phyloP scores from a whole-genome alignment of 2,797 vertebrate species.

The Salarias fasciatus region DNA sequence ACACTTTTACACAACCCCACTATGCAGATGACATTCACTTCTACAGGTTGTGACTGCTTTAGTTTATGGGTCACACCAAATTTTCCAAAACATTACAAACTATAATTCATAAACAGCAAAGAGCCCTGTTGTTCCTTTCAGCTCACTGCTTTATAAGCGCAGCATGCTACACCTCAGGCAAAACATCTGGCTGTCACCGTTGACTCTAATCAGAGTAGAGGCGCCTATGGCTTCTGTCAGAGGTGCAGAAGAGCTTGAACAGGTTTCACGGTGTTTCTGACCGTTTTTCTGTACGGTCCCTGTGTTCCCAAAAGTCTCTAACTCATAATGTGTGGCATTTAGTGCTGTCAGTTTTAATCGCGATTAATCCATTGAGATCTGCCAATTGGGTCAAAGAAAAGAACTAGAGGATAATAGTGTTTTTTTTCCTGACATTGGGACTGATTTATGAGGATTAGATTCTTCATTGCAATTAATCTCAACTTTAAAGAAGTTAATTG shows the following conservation, averaged over 20 bases:
- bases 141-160: not conserved
- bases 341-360: no score
- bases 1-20: not conserved
- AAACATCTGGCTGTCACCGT: not conserved
- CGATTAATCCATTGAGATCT: no score
- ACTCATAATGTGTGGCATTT: no score
- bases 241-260: not conserved
- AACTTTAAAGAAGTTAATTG: no score
- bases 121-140: not conserved
- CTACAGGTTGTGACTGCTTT: not conserved
- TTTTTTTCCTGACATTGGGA: no score
- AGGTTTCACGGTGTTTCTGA: not conserved
- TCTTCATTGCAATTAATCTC: no score
- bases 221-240: not conserved
- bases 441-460: no score
- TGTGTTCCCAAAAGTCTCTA: not conserved
- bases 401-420: no score
- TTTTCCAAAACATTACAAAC: not conserved
- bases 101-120: not conserved
- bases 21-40: slow-evolving; percentile 29
- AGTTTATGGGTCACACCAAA: not conserved
- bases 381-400: no score
- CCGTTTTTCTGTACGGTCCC: not conserved
- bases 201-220: not conserved
- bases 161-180: not conserved